A percentile compares a stretch with the other conserved stretches of the same genome.
Evolutionary conservation across 2,888 invertebrate species (phyloP).

Genomic region (Lucinisca nassula): DNA sequence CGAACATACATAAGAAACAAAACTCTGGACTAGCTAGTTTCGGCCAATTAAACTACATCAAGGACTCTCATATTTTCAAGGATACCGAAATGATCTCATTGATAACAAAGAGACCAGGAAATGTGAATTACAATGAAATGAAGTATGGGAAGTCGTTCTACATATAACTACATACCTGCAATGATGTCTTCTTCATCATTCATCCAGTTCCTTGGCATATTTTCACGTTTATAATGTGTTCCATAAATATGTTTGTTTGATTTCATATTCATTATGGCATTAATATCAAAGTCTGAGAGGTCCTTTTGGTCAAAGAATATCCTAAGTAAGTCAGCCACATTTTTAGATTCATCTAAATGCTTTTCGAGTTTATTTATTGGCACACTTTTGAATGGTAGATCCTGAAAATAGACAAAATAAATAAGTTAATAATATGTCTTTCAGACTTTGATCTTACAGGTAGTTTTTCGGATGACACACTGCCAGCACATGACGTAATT

Average conservation of each 20-base stretch:
- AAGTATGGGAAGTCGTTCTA: too few relatives aligned
- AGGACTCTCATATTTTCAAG: too few relatives aligned
- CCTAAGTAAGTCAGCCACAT: constrained; percentile 49
- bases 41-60: too few relatives aligned
- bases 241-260: constrained; percentile 40
- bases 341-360: constrained; percentile 43
- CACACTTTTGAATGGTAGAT: constrained; percentile 56
- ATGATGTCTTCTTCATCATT: constrained; percentile 16
- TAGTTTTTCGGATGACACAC: too few relatives aligned
- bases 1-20: too few relatives aligned
- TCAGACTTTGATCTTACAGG: too few relatives aligned
- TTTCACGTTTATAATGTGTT: not conserved
- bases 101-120: too few relatives aligned
- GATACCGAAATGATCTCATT: too few relatives aligned
- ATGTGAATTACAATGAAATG: too few relatives aligned
- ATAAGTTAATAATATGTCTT: too few relatives aligned
- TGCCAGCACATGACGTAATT: too few relatives aligned
- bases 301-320: constrained; percentile 58
- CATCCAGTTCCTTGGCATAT: not conserved
- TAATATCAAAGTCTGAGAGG: constrained; percentile 52
- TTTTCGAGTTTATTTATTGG: constrained; percentile 48
- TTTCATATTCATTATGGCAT: constrained; percentile 63
- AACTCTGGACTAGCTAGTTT: too few relatives aligned
- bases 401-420: constrained; percentile 43
- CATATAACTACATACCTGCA: constrained; percentile 15